Evolutionary conservation across 2,797 vertebrate species (phyloP), one percentile per base, ranked within the genome.

Genomic region (Tragelaphus oryx): DNA sequence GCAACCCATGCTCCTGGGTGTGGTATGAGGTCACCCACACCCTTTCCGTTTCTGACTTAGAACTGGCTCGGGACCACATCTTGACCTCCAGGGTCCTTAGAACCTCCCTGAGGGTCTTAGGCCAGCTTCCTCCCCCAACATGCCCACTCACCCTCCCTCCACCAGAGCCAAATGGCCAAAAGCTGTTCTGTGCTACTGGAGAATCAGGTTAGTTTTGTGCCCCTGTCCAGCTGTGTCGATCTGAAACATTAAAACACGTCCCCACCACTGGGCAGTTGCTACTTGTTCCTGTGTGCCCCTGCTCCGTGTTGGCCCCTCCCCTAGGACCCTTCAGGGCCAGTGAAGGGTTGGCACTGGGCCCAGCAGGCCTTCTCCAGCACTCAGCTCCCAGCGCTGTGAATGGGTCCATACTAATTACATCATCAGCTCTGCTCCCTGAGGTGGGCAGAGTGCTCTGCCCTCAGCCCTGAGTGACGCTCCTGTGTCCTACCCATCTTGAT

Each of bases 31-130:
- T n/a, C 48, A 3, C 6, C 10, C 4, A 11, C 24, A 6, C 24
- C 60, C 89, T 87, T 92, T 87, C 11, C 1, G 28, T 89, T 54
- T 76, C 37, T 46, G 68, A 12, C 86, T 91, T 33, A n/a, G 55
- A 83, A 82, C 16, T 46, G 33, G 11, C 48, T 86, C 4, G 9
- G 12, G 33, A 41, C 80, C 54, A 24, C 17, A 18, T 16, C 91
- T 78, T 79, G 48, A 84, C 44, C 37, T 52, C 55, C 24, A 52
- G 75, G 22, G 65, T 60, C n/a, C 55, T 80, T n/a, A 50, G 52
- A 30, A n/a, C 8, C 16, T 65, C 48, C 75, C 60, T 28, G 50
- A 37, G 20, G 54, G 17, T 60, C 79, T 60, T 4, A 5, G 57
- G 37, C 44, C 26, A 46, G 24, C 52, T 79, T 82, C 37, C 65